Evolutionary conservation across 2,888 invertebrate genomes (phyloP).

Genomic region (Hirudinaria manillensis): DNA sequence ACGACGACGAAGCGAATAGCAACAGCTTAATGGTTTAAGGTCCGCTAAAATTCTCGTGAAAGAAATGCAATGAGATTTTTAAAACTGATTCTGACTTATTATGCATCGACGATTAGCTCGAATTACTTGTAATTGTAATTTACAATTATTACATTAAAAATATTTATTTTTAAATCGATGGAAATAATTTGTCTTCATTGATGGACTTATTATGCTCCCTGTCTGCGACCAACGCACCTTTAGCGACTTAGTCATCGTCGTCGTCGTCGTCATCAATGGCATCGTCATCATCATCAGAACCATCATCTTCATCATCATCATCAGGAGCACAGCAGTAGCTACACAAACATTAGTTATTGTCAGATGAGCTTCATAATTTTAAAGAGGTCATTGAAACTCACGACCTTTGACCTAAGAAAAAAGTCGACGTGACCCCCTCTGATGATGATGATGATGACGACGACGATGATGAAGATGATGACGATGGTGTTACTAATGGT

Average conservation of each 20-base stretch:
- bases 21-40: too few species aligned
- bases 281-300: background rate
- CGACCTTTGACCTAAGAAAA: too few species aligned
- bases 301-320: constrained; percentile 17
- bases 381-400: too few species aligned
- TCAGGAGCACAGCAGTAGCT: background rate
- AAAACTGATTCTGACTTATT: too few species aligned
- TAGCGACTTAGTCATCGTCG: constrained; percentile 9
- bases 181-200: background rate
- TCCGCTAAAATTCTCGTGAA: too few species aligned
- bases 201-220: background rate
- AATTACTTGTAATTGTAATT: too few species aligned
- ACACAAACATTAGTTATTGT: background rate
- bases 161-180: background rate
- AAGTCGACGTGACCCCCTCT: background rate
- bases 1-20: background rate
- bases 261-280: constrained; percentile 11
- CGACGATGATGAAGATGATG: background rate
- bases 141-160: background rate
- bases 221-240: background rate
- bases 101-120: too few species aligned
- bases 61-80: too few species aligned
- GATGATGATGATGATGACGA: constrained; percentile 10
- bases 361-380: too few species aligned
- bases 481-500: background rate